Conservation (phyloP, 2,888 invertebrate species). For the Cheilosia pagana region DNA sequence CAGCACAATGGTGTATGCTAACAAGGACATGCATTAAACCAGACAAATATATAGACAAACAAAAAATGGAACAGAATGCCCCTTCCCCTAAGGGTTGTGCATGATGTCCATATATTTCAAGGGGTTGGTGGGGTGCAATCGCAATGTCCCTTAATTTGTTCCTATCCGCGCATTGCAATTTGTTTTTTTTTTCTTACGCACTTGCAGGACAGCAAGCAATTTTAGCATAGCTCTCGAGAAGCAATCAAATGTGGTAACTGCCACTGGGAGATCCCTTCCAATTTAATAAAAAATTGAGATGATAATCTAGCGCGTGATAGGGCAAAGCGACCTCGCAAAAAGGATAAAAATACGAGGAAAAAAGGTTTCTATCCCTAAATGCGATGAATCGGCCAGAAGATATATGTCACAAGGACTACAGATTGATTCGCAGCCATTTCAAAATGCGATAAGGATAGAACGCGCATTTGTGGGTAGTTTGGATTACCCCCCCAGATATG, state of each 20-base stretch:
- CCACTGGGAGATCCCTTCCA: conserved; percentile 55
- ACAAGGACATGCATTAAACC: conserved; percentile 47
- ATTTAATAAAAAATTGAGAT: conserved; percentile 65
- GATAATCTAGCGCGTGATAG: conserved; percentile 50
- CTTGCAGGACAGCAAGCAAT: conserved; percentile 32
- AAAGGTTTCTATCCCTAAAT: conserved; percentile 52
- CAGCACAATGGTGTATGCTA: conserved; percentile 60
- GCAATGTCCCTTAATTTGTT: conserved; percentile 1
- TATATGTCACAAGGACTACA: conserved; percentile 62
- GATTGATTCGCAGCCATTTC: conserved; percentile 70
- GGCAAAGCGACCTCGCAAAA: not conserved
- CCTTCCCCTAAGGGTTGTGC: conserved; percentile 19
- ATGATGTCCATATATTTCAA: conserved; percentile 41
- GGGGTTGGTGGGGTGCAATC: conserved; percentile 29
- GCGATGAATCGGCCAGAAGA: conserved; percentile 68
- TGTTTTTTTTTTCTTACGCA: conserved; percentile 50
- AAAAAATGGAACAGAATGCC: conserved; percentile 24
- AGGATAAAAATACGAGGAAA: conserved; percentile 34
- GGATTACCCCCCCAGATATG: conserved; percentile 31
- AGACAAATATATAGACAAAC: not conserved
- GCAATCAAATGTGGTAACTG: conserved; percentile 73
- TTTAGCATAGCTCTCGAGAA: conserved; percentile 49
- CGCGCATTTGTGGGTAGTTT: conserved; percentile 33
- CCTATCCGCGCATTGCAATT: conserved; percentile 43
- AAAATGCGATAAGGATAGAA: conserved; percentile 58